Conservation (phyloP, 1,140 invertebrate genomes). For the Drosophila novamexicana region DNA sequence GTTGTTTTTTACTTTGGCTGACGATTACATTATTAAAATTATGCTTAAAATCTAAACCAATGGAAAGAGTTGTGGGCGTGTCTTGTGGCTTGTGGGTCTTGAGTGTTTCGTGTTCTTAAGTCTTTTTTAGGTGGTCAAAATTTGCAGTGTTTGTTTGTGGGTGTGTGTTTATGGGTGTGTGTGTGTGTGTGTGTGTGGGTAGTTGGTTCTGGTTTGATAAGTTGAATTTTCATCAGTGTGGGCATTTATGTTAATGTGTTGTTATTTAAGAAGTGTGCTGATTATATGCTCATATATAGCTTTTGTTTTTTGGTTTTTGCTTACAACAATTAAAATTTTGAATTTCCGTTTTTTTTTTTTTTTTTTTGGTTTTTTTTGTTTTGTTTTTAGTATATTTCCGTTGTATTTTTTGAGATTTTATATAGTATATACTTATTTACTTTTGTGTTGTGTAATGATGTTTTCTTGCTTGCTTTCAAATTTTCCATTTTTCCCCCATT, state of each 20-base stretch:
- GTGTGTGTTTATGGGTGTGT: conserved; percentile 38
- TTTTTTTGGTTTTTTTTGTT: conserved; percentile 52
- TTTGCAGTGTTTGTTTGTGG: conserved; percentile 35
- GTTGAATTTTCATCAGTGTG: conserved; percentile 16
- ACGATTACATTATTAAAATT: conserved; percentile 78
- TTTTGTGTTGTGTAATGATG: conserved; percentile 30
- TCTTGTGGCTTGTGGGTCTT: conserved; percentile 35
- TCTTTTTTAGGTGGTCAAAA: conserved; percentile 40
- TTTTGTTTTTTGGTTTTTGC: conserved; percentile 56
- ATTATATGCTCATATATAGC: conserved; percentile 73
- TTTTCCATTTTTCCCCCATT: conserved; percentile 37
- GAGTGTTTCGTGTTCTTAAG: conserved; percentile 6
- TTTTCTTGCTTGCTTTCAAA: conserved; percentile 25
- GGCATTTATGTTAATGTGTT: conserved; percentile 23
- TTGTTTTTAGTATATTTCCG: conserved; percentile 59
- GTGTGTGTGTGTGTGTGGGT: conserved; percentile 20
- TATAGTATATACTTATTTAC: conserved; percentile 33
- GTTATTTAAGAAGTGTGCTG: conserved; percentile 56
- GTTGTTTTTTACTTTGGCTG: conserved; percentile 53
- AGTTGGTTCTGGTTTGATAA: conserved; percentile 14
- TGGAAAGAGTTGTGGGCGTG: conserved; percentile 58
- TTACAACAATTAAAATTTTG: conserved; percentile 82
- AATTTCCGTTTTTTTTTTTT: conserved; percentile 56
- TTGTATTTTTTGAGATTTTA: conserved; percentile 44
- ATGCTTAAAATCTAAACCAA: conserved; percentile 84